Evolutionary conservation across 1,140 invertebrate genomes (phyloP).

Genomic region (Atta texana): DNA sequence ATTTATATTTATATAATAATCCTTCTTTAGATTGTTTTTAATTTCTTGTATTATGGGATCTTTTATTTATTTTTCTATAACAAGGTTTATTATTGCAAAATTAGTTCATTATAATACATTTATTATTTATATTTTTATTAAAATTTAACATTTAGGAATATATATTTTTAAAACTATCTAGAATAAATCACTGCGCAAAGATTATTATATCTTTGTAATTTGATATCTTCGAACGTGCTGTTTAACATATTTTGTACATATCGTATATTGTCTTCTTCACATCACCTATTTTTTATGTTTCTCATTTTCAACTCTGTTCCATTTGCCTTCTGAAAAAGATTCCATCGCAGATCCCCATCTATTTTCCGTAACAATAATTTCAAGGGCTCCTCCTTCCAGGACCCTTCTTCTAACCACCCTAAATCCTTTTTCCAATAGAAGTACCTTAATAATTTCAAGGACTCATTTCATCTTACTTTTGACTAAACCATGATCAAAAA

Average conservation of each 20-base stretch:
- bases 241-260: constrained; percentile 21
- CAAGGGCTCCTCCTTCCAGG: background rate
- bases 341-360: constrained; percentile 69
- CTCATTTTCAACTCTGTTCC: constrained; percentile 74
- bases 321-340: constrained; percentile 77
- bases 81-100: background rate
- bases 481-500: constrained; percentile 41
- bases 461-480: background rate
- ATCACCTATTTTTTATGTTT: constrained; percentile 72
- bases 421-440: background rate
- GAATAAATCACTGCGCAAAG: background rate
- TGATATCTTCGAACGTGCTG: background rate
- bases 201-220: background rate
- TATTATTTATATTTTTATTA: background rate
- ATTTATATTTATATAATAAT: background rate
- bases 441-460: constrained; percentile 4
- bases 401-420: background rate
- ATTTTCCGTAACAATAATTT: constrained; percentile 78
- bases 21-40: background rate
- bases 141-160: background rate
- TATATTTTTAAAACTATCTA: too few species aligned
- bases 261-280: background rate
- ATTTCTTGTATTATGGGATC: background rate
- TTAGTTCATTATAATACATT: background rate
- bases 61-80: background rate